Conservation (phyloP, 2,888 invertebrate species). For the Parnassius apollo region DNA sequence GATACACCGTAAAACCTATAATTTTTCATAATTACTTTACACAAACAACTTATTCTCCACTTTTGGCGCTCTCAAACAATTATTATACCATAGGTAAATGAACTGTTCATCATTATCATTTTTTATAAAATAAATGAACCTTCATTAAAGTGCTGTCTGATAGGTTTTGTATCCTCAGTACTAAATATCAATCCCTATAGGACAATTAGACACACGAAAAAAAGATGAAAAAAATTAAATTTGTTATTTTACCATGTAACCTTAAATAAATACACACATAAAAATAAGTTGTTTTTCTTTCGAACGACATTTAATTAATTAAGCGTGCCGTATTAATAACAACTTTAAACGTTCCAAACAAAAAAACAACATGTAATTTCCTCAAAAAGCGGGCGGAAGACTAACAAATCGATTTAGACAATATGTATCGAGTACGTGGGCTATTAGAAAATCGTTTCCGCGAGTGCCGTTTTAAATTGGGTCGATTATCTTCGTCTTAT, state of each 20-base stretch:
- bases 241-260: not conserved
- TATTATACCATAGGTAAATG: too few relatives aligned
- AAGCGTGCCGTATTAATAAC: slow-evolving; percentile 2
- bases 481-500: slow-evolving; percentile 23
- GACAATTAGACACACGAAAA: not conserved
- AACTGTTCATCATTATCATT: too few relatives aligned
- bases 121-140: too few relatives aligned
- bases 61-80: too few relatives aligned
- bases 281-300: too few relatives aligned
- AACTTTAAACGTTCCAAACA: not conserved
- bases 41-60: too few relatives aligned
- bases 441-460: slow-evolving; percentile 14
- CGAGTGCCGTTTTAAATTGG: slow-evolving; percentile 29
- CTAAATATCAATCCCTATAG: not conserved
- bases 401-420: slow-evolving; percentile 15
- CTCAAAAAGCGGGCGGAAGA: slow-evolving; percentile 17
- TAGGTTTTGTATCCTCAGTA: too few relatives aligned
- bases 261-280: not conserved
- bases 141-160: too few relatives aligned
- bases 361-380: slow-evolving; percentile 11
- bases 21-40: too few relatives aligned
- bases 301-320: too few relatives aligned
- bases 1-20: too few relatives aligned
- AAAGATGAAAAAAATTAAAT: not conserved
- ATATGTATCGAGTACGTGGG: slow-evolving; percentile 2